Evolutionary conservation across 2,113 vertebrate genomes (phyloP).

Genomic region (Mobula hypostoma): DNA sequence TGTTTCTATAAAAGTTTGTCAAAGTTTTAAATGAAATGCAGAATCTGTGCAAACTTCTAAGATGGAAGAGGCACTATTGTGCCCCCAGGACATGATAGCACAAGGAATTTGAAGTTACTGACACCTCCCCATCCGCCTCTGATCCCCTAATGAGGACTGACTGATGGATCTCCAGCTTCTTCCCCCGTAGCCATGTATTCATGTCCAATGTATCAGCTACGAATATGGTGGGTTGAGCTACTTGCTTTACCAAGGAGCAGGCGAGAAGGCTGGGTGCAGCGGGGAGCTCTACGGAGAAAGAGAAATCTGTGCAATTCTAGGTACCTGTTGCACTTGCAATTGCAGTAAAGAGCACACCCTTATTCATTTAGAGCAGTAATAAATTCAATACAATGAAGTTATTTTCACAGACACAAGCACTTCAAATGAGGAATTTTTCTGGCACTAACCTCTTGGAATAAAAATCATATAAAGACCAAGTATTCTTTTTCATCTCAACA

Average conservation of each 20-base stretch:
- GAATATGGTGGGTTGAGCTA: not conserved
- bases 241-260: not conserved
- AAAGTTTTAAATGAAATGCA: too few species aligned
- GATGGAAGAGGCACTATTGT: too few species aligned
- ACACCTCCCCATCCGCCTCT: too few species aligned
- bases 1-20: too few species aligned
- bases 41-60: too few species aligned
- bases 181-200: too few species aligned
- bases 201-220: not conserved
- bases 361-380: not conserved
- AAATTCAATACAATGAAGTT: not conserved
- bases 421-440: conserved; percentile 1
- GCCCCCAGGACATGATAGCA: too few species aligned
- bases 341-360: not conserved
- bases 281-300: not conserved
- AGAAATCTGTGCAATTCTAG: not conserved
- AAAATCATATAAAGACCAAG: not conserved
- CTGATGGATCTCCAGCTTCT: too few species aligned
- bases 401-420: not conserved
- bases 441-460: not conserved
- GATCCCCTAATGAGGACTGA: too few species aligned
- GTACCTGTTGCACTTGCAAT: not conserved
- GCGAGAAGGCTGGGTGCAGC: too few species aligned
- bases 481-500: not conserved
- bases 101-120: too few species aligned